These are phyloP conservation scores for Tolmerus cingulatus DNA, from an alignment of 2,888 invertebrate genomes.

Conservation along the genomic window DNA sequence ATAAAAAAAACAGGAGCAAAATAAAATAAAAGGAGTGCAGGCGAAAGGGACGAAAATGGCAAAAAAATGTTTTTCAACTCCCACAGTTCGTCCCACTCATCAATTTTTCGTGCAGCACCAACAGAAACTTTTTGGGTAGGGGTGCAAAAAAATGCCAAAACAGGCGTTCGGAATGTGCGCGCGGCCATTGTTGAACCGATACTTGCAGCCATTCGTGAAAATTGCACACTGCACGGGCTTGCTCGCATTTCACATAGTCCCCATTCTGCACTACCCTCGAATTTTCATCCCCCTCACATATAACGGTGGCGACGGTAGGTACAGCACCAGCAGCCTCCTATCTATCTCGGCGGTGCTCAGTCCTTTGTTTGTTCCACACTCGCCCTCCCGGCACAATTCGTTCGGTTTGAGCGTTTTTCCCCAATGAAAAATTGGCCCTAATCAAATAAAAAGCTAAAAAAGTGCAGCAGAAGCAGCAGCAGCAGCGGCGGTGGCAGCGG, in stretches of 20 bases:
- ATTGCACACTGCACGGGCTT: conserved; percentile 30
- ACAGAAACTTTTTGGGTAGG: neutral
- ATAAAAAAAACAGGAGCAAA: neutral
- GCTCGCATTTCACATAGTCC: conserved; percentile 25
- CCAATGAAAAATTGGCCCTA: conserved; percentile 40
- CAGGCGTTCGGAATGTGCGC: conserved; percentile 37
- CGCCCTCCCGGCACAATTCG: conserved; percentile 20
- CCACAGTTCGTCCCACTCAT: conserved; percentile 45
- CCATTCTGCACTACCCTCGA: neutral
- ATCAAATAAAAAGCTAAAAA: conserved; percentile 39
- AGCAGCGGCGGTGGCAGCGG: neutral
- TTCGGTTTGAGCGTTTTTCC: conserved; percentile 29
- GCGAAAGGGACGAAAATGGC: neutral
- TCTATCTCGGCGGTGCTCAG: neutral
- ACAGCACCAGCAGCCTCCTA: conserved; percentile 14
- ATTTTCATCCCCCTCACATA: conserved; percentile 27
- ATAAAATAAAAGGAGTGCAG: neutral
- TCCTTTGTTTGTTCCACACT: conserved; percentile 33
- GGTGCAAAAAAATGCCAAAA: conserved; percentile 14
- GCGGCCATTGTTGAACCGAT: conserved; percentile 43
- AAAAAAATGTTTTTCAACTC: conserved; percentile 20
- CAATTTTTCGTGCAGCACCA: conserved; percentile 40
- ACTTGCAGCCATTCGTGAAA: conserved; percentile 43
- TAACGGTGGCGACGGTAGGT: neutral
- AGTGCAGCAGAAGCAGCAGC: neutral